Conservation (phyloP, 2,797 vertebrate genomes). For the Neomorphus geoffroyi region DNA sequence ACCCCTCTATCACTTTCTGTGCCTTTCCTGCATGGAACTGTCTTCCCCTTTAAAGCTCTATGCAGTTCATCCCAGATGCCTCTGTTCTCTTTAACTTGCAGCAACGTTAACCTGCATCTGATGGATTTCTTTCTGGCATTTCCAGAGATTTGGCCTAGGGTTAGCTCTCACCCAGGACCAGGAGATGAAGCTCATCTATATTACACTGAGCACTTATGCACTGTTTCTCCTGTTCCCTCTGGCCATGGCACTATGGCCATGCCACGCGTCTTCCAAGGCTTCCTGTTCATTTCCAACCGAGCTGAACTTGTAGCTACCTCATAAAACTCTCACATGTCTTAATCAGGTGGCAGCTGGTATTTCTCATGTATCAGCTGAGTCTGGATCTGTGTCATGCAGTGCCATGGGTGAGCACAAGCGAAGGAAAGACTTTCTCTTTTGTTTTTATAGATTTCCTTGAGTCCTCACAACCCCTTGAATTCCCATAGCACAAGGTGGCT, state of each 20-base stretch:
- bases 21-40: not conserved
- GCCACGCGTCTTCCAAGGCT: fast-evolving
- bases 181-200: not conserved
- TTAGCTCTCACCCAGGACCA: not conserved
- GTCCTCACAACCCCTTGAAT: not conserved
- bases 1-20: not conserved
- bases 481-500: not conserved
- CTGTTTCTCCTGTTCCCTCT: not conserved
- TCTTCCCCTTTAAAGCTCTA: not conserved
- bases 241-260: not conserved
- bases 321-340: not conserved
- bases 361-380: not conserved
- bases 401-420: not conserved
- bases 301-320: not conserved
- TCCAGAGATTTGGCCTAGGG: not conserved
- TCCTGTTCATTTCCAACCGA: fast-evolving
- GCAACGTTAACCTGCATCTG: not conserved
- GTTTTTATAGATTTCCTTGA: not conserved
- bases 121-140: not conserved
- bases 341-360: not conserved
- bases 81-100: not conserved
- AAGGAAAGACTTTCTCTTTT: not conserved
- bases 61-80: not conserved
- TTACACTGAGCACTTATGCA: not conserved
- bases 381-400: not conserved